These are phyloP conservation scores for Standfussiana lucernea DNA, from an alignment of 2,888 invertebrate genomes.

Conservation along the genomic window DNA sequence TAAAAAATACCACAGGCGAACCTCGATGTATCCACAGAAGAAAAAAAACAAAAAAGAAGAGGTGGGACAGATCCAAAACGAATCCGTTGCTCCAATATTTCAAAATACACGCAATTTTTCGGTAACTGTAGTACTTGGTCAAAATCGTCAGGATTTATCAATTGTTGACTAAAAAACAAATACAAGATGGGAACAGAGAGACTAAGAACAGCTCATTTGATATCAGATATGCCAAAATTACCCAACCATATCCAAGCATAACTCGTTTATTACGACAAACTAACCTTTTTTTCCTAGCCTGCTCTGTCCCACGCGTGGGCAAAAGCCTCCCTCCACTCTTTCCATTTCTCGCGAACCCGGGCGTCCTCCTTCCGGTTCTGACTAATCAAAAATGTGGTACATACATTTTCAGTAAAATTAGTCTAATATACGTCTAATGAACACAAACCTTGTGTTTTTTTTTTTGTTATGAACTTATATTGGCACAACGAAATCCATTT, in stretches of 20 bases:
- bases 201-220: background rate
- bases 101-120: conserved; percentile 14
- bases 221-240: background rate
- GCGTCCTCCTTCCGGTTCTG: too few relatives aligned
- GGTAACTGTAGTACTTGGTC: background rate
- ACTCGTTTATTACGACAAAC: background rate
- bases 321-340: too few relatives aligned
- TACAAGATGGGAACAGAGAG: background rate
- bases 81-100: conserved; percentile 24
- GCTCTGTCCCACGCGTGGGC: too few relatives aligned
- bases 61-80: conserved; percentile 1
- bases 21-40: conserved; percentile 19
- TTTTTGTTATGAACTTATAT: background rate
- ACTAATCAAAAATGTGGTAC: too few relatives aligned
- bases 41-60: too few relatives aligned
- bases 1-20: conserved; percentile 30
- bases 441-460: background rate
- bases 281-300: background rate
- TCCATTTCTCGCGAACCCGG: too few relatives aligned
- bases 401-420: background rate
- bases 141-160: background rate
- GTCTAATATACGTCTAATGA: background rate
- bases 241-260: background rate
- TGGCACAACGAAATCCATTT: too few relatives aligned
- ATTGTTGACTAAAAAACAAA: background rate